phyloP scores from a whole-genome alignment of 2,888 invertebrate species.

The Melangyna quadrimaculata region DNA sequence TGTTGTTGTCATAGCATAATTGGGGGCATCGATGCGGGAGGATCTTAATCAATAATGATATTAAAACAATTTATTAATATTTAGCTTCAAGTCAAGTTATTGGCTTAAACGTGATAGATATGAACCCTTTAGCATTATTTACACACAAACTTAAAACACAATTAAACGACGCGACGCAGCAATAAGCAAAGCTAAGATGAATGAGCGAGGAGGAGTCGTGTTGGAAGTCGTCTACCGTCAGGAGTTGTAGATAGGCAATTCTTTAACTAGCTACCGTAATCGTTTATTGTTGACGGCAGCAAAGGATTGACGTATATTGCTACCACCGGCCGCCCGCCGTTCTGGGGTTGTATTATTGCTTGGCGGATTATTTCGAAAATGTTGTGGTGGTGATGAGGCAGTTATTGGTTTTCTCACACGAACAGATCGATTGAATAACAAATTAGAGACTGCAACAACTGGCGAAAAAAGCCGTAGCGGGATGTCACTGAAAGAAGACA shows the following conservation, averaged over 20 bases:
- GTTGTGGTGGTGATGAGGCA: constrained; percentile 39
- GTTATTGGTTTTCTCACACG: constrained; percentile 56
- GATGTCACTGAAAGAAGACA: constrained; percentile 83
- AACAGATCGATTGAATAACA: constrained; percentile 84
- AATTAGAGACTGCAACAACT: constrained; percentile 91
- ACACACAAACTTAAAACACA: constrained; percentile 6
- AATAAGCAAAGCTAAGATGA: constrained; percentile 16
- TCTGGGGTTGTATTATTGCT: constrained; percentile 32
- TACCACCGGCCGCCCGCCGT: constrained; percentile 20
- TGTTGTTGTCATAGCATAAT: constrained; percentile 12
- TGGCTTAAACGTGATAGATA: background rate
- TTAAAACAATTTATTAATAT: background rate
- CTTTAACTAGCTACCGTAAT: constrained; percentile 56
- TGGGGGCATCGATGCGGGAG: constrained; percentile 17
- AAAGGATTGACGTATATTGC: constrained; percentile 50
- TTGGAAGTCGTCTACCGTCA: constrained; percentile 34
- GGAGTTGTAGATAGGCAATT: background rate
- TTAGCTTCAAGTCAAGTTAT: background rate
- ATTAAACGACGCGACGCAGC: background rate
- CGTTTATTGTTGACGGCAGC: constrained; percentile 26
- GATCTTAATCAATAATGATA: constrained; percentile 4
- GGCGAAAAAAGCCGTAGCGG: constrained; percentile 91
- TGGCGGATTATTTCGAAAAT: constrained; percentile 13
- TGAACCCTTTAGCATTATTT: background rate
- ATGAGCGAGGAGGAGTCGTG: constrained; percentile 15